Conservation (phyloP, 2,888 invertebrate species). For the Dryobota labecula region DNA sequence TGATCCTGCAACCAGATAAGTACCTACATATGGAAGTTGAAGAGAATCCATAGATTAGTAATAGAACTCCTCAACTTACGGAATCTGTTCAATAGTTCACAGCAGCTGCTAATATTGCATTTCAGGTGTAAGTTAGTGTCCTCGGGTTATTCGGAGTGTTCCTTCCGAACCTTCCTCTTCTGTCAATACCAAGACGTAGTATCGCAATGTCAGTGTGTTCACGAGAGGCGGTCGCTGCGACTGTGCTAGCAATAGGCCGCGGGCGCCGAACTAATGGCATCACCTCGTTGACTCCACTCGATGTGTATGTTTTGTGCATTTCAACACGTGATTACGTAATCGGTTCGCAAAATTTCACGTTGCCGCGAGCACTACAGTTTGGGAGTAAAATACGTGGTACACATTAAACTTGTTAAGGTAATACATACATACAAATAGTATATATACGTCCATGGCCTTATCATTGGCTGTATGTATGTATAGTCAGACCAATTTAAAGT, state of each 20-base stretch:
- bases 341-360: conserved; percentile 11
- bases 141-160: conserved; percentile 3
- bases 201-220: conserved; percentile 6
- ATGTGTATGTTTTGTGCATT: conserved; percentile 54
- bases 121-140: neutral
- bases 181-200: neutral
- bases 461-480: neutral
- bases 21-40: neutral
- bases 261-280: conserved; percentile 23
- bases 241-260: conserved; percentile 19
- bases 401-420: neutral
- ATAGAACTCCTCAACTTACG: neutral
- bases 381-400: conserved; percentile 7
- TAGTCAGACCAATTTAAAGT: neutral
- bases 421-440: neutral
- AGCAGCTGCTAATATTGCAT: neutral
- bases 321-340: conserved; percentile 47
- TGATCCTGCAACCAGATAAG: neutral
- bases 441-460: neutral
- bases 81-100: neutral
- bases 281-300: conserved; percentile 28
- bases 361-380: conserved; percentile 6
- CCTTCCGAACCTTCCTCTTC: neutral
- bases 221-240: neutral
- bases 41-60: neutral